phyloP scores from a whole-genome alignment of 92 coral and sea anemone genomes.

The Anthopleura xanthogrammica region DNA sequence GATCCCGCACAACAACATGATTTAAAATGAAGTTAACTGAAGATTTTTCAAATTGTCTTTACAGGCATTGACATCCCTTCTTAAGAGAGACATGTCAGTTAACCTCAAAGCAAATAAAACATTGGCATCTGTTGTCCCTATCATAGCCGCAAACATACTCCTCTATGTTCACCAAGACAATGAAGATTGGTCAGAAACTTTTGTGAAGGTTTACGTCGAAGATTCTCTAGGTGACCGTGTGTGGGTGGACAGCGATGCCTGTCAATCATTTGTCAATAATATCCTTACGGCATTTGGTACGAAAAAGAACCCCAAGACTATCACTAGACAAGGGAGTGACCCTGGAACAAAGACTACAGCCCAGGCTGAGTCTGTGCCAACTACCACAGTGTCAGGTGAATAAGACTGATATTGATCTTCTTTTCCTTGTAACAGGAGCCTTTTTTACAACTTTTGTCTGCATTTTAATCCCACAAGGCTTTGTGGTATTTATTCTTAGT shows the following conservation, averaged over 20 bases:
- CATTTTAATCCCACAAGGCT: too few relatives aligned
- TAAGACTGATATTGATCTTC: not conserved
- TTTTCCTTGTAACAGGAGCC: too few relatives aligned
- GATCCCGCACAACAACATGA: too few relatives aligned
- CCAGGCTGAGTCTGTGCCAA: constrained; percentile 6
- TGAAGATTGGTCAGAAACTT: constrained; percentile 95
- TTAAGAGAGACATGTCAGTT: constrained; percentile 80
- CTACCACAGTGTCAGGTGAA: constrained; percentile 26
- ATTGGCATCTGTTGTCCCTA: constrained; percentile 71
- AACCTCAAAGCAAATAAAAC: constrained; percentile 76
- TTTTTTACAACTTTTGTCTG: too few relatives aligned
- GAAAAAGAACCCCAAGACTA: constrained; percentile 57
- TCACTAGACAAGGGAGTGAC: constrained; percentile 65
- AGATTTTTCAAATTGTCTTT: not conserved
- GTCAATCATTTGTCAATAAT: constrained; percentile 88
- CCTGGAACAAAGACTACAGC: constrained; percentile 40
- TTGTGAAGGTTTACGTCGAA: constrained; percentile 89
- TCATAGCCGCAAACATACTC: constrained; percentile 90
- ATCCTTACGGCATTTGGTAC: constrained; percentile 92
- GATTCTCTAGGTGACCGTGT: constrained; percentile 94
- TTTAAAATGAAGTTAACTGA: too few relatives aligned
- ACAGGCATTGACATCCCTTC: constrained; percentile 84
- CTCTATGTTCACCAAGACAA: constrained; percentile 86
- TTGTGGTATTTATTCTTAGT: too few relatives aligned
- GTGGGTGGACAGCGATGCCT: constrained; percentile 96